phyloP scores from a whole-genome alignment of 2,113 vertebrate genomes.

The Fukomys damarensis region DNA sequence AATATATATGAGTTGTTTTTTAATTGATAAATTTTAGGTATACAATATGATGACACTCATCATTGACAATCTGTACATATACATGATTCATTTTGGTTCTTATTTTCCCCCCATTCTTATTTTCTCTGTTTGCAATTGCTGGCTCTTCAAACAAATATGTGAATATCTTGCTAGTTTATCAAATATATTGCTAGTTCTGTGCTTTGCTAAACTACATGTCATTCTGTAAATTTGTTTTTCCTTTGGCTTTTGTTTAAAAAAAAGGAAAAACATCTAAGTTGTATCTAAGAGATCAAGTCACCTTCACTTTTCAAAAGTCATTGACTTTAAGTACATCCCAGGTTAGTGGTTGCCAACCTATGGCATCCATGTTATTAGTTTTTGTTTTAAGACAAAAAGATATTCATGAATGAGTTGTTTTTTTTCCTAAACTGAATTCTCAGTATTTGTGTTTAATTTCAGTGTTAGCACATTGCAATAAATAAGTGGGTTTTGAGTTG shows the following conservation, averaged over 20 bases:
- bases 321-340: background rate
- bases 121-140: background rate
- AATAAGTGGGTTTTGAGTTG: background rate
- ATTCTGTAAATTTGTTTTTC: background rate
- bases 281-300: background rate
- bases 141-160: background rate
- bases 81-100: too few species aligned
- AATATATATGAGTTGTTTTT: too few species aligned
- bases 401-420: background rate
- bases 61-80: too few species aligned
- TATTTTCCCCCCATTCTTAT: background rate
- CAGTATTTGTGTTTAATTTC: background rate
- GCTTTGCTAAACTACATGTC: background rate
- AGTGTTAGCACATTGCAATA: background rate
- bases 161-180: background rate
- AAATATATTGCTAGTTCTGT: background rate
- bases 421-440: background rate
- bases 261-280: background rate
- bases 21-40: too few species aligned
- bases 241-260: background rate
- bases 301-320: background rate
- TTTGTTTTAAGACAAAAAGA: background rate
- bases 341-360: background rate
- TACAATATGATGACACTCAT: too few species aligned
- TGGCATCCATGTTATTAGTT: background rate